These are phyloP conservation scores for Zele albiditarsus DNA, from an alignment of 2,888 invertebrate genomes.

Conservation along the genomic window DNA sequence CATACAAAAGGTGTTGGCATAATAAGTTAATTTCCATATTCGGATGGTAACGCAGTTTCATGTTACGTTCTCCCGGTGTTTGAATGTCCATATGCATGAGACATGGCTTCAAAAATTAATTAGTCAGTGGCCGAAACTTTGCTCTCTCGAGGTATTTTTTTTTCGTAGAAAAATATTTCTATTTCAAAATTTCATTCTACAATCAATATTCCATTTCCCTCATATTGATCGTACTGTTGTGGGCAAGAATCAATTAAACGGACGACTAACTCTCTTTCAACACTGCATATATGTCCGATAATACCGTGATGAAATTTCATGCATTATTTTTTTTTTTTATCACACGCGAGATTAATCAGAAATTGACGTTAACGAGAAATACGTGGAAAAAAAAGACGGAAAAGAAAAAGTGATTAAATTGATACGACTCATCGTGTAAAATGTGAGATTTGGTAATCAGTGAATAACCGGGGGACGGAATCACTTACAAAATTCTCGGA, in stretches of 20 bases:
- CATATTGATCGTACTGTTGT: not conserved
- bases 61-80: too few species aligned
- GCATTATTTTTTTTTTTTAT: not conserved
- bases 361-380: not conserved
- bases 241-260: not conserved
- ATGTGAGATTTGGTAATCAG: conserved; percentile 38
- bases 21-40: too few species aligned
- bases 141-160: too few species aligned
- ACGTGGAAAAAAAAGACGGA: not conserved
- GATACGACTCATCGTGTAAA: conserved; percentile 5
- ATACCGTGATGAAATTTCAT: not conserved
- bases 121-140: too few species aligned
- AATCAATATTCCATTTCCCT: too few species aligned
- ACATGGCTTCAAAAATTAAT: too few species aligned
- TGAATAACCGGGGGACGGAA: conserved; percentile 17
- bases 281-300: not conserved
- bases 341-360: conserved; percentile 13
- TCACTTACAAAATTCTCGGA: conserved; percentile 36
- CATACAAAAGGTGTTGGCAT: too few species aligned
- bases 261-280: not conserved
- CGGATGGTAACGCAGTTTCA: too few species aligned
- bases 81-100: too few species aligned
- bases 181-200: too few species aligned
- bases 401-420: not conserved
- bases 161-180: too few species aligned